These are phyloP conservation scores for Phoeniculus purpureus DNA, from an alignment of 2,797 vertebrate genomes.

Conservation along the genomic window DNA sequence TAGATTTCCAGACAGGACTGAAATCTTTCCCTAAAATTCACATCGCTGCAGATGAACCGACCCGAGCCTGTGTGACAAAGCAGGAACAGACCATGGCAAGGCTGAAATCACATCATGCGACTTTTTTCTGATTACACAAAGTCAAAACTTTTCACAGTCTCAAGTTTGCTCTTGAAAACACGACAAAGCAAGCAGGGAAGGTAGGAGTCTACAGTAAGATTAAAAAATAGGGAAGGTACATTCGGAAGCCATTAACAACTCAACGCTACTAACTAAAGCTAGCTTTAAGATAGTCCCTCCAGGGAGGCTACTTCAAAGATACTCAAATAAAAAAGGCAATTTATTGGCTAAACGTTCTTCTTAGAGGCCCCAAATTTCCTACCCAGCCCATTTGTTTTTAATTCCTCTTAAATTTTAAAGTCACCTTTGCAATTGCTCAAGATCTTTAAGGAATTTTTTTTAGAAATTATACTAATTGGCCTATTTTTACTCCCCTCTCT, in stretches of 20 bases:
- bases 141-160: not conserved
- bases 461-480: slow-evolving; percentile 68
- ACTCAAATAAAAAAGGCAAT: slow-evolving; percentile 58
- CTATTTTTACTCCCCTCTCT: slow-evolving; percentile 69
- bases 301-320: slow-evolving; percentile 63
- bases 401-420: slow-evolving; percentile 67
- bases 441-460: slow-evolving; percentile 67
- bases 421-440: slow-evolving; percentile 61
- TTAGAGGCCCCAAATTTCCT: slow-evolving; percentile 59
- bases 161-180: not conserved
- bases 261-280: slow-evolving; percentile 33
- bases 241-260: slow-evolving; percentile 58
- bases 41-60: not conserved
- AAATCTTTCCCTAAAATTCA: slow-evolving; percentile 28
- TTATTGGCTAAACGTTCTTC: slow-evolving; percentile 44
- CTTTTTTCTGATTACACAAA: not conserved
- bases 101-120: not conserved
- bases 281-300: slow-evolving; percentile 34
- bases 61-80: not conserved
- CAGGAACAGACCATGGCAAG: not conserved
- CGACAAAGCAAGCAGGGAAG: not conserved
- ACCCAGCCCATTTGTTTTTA: slow-evolving; percentile 59
- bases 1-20: slow-evolving; percentile 66
- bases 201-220: not conserved
- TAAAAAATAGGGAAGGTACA: slow-evolving; percentile 33